phyloP scores from a whole-genome alignment of 2,113 vertebrate genomes.

The Falco punctatus region DNA sequence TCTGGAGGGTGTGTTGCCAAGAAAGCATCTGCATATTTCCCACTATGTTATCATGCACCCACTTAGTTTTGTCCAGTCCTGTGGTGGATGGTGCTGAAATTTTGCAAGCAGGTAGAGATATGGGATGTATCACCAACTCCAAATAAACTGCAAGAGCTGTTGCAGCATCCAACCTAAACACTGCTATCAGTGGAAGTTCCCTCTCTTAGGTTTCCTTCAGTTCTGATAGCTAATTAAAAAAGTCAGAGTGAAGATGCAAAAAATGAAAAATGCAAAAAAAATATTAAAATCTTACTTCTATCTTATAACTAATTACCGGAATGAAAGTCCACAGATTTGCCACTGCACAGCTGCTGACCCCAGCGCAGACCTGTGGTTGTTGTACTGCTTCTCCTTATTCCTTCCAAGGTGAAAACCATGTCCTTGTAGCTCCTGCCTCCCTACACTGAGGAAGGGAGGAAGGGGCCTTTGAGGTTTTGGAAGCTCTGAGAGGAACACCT shows the following conservation, averaged over 20 bases:
- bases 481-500: neutral
- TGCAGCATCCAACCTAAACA: neutral
- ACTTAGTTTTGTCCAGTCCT: neutral
- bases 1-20: neutral
- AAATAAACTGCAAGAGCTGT: neutral
- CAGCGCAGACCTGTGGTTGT: neutral
- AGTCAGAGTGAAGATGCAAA: neutral
- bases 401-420: neutral
- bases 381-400: neutral
- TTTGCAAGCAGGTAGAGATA: neutral
- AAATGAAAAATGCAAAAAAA: neutral
- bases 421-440: neutral
- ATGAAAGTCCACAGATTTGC: neutral
- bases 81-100: neutral
- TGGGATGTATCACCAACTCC: neutral
- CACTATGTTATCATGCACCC: neutral
- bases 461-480: neutral
- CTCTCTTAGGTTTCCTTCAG: neutral
- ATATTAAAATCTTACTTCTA: neutral
- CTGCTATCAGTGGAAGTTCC: neutral
- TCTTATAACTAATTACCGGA: too few species aligned
- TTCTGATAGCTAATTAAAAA: neutral
- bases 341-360: neutral
- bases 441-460: neutral
- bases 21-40: neutral